Evolutionary conservation across 2,113 vertebrate genomes (phyloP).

Genomic region (Eolophus roseicapilla): DNA sequence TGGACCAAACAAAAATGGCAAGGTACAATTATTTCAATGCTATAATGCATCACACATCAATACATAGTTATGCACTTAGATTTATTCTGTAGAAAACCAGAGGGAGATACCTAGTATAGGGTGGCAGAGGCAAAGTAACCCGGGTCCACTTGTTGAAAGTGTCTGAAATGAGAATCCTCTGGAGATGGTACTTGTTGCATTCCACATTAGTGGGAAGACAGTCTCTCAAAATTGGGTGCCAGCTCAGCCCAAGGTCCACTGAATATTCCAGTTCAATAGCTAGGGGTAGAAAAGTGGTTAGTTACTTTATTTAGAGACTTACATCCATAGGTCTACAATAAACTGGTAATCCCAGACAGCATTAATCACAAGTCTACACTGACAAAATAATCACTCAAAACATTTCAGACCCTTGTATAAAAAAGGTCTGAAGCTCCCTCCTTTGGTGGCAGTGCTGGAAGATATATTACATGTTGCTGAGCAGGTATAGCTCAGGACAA

Average conservation of each 20-base stretch:
- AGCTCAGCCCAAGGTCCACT: conserved; percentile 89
- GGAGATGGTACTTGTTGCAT: conserved; percentile 90
- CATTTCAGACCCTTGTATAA: background rate
- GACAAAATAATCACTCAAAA: background rate
- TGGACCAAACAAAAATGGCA: background rate
- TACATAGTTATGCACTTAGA: background rate
- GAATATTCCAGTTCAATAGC: conserved; percentile 96
- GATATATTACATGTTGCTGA: background rate
- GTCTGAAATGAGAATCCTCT: conserved; percentile 91
- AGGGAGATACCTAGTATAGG: conserved; percentile 87
- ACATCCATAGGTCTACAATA: background rate
- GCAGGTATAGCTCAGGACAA: background rate
- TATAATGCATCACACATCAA: background rate
- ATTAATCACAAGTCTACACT: background rate
- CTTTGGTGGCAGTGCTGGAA: background rate
- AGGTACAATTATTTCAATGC: background rate
- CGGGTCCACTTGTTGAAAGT: conserved; percentile 98
- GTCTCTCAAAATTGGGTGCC: conserved; percentile 90
- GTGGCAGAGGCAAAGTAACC: conserved; percentile 88
- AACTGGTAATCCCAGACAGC: background rate
- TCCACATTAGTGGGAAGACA: conserved; percentile 93
- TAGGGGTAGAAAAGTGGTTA: conserved; percentile 59
- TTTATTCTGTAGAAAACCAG: background rate
- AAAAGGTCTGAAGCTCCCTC: background rate
- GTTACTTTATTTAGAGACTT: background rate